Percentiles rank a stretch among this genome's conserved stretches.
Evolutionary conservation across 2,888 invertebrate species (phyloP).

Genomic region (Ectemnius continuus): DNA sequence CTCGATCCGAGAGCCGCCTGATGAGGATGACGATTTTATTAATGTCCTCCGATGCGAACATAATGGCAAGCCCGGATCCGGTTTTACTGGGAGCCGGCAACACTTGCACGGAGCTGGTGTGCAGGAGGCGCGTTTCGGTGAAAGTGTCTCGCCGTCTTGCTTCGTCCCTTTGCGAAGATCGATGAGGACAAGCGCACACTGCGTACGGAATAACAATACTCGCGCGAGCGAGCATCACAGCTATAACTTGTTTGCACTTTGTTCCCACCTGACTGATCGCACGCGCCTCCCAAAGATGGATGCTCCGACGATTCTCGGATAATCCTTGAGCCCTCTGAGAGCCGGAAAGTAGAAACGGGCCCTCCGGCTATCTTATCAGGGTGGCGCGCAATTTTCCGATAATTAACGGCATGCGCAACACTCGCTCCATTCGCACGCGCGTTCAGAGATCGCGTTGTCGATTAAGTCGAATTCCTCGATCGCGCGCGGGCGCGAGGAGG

Average conservation of each 20-base stretch:
- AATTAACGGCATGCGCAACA: constrained; percentile 1
- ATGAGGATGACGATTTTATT: constrained; percentile 5
- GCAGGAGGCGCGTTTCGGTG: background rate
- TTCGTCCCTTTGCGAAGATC: background rate
- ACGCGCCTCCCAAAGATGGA: constrained; percentile 26
- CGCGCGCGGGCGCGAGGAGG: too few species aligned
- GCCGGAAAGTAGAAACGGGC: too few species aligned
- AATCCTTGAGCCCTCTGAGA: background rate
- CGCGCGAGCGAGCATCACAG: background rate
- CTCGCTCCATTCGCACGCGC: too few species aligned
- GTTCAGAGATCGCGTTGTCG: too few species aligned
- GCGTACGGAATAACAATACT: constrained; percentile 19
- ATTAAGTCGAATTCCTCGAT: too few species aligned
- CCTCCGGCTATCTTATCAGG: constrained; percentile 3
- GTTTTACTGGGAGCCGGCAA: background rate
- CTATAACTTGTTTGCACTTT: constrained; percentile 28
- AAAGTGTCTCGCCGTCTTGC: too few species aligned
- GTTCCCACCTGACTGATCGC: constrained; percentile 34
- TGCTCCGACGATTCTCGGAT: constrained; percentile 7
- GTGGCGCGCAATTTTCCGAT: constrained; percentile 18
- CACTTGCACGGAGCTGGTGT: background rate
- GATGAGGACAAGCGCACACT: constrained; percentile 13
- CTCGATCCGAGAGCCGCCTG: background rate
- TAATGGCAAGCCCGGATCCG: constrained; percentile 3
- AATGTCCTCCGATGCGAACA: background rate